Percentiles rank a stretch among this genome's conserved stretches.
phyloP scores from a whole-genome alignment of 2,113 vertebrate genomes.

The Apteryx mantelli region DNA sequence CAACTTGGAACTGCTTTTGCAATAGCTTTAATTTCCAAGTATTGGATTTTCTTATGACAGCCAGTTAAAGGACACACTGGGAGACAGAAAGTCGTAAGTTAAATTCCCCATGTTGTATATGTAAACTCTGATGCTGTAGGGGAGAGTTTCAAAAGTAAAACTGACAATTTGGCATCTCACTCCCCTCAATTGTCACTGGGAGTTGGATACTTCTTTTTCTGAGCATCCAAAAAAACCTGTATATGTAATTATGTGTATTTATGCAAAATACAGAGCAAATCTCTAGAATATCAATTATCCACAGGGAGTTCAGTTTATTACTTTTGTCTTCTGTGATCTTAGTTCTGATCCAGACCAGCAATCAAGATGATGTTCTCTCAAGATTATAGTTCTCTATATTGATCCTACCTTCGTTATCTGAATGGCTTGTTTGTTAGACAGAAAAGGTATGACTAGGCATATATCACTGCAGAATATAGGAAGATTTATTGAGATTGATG shows the following conservation, averaged over 20 bases:
- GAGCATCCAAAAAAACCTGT: neutral
- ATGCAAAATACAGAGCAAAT: neutral
- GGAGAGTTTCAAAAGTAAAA: neutral
- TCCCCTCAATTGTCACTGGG: neutral
- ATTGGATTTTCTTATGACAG: neutral
- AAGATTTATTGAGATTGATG: conserved; percentile 60
- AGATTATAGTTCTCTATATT: neutral
- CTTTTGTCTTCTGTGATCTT: neutral
- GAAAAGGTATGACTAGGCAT: conserved; percentile 53
- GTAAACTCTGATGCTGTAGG: neutral
- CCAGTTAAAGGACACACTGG: neutral
- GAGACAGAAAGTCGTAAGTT: neutral
- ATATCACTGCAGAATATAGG: conserved; percentile 52
- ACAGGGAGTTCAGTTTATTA: neutral
- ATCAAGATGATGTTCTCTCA: neutral
- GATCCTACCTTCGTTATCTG: conserved; percentile 29
- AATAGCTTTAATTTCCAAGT: conserved; percentile 7
- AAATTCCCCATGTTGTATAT: neutral
- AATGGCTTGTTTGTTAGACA: conserved; percentile 38
- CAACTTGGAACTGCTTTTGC: neutral
- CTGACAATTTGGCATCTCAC: neutral
- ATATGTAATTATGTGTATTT: neutral
- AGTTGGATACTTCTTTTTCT: neutral
- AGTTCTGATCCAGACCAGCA: neutral
- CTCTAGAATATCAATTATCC: neutral